Base-by-base conservation (phyloP, 1,140 invertebrate species). In the Cydia strobilella region DNA sequence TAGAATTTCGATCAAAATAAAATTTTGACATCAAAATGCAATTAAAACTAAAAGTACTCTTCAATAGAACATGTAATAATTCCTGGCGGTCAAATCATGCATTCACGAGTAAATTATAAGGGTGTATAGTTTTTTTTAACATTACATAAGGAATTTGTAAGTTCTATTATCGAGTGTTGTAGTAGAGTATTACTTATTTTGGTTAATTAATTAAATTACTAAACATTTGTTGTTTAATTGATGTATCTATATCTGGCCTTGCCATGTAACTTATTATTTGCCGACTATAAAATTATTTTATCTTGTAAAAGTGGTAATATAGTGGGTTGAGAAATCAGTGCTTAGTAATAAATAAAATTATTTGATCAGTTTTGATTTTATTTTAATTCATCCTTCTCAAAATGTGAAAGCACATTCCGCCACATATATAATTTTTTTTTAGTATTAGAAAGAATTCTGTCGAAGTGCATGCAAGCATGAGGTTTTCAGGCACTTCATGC, bases 261-360 rank as follows among this genome's bases (percentile, higher is more conserved):
- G 89, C 89, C 90, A 86, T 86, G 80, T 88, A 85, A 88, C 82
- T 90, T 86, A 86, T 87, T 87, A 74, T 82, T 79, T 88, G 79
- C 82, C 77, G 75, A 81, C 75, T 76, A 79, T 80, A 71, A 48
- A 73, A 75, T 79, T 75, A 74, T 79, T 81, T 79, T 83, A 74
- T 77, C 76, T 75, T 80, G 76, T 81, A 80, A 79, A 80, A 66
- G 76, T 80, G 77, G 79, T 80, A 82, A 80, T 85, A 81, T 87
- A 87, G 86, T 81, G 79, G 79, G 81, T 79, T 80, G 81, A 85
- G 25, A 84, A 87, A 82, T 72, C 85, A 89, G 83, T 88, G 86
- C 86, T 90, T 91, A 90, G 89, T 88, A 87, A 88, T 89, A 87
- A 90, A 90, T 81, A 77, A 82, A 82, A 81, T 81, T 72, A 76